Conservation (phyloP, 2,888 invertebrate genomes). For the Agelastica alni region DNA sequence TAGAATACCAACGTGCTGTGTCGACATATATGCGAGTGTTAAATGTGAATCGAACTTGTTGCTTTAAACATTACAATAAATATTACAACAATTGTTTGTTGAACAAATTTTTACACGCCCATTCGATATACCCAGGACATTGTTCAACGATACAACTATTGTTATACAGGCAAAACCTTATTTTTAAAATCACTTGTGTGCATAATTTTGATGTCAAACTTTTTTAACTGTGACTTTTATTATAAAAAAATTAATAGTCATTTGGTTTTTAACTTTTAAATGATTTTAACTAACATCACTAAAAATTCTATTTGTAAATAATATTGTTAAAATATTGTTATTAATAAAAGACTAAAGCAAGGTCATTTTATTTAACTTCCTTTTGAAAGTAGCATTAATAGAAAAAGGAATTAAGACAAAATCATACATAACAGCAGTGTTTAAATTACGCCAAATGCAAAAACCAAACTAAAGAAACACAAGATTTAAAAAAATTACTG, state of each 20-base stretch:
- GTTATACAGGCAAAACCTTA: not conserved
- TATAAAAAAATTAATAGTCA: too few species aligned
- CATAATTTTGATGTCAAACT: not conserved
- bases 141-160: slow-evolving; percentile 11
- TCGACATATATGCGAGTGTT: slow-evolving; percentile 15
- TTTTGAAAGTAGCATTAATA: too few species aligned
- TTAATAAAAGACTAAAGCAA: too few species aligned
- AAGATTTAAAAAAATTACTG: too few species aligned
- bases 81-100: slow-evolving; percentile 18
- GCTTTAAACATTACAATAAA: slow-evolving; percentile 21
- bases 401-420: too few species aligned
- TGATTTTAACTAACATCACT: too few species aligned
- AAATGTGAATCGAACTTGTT: slow-evolving; percentile 17
- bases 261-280: not conserved
- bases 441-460: too few species aligned
- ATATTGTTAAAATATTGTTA: too few species aligned
- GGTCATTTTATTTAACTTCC: too few species aligned
- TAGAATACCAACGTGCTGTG: slow-evolving; percentile 11
- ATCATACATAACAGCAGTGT: too few species aligned
- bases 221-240: not conserved
- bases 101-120: slow-evolving; percentile 20
- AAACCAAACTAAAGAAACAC: too few species aligned
- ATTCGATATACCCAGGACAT: slow-evolving; percentile 14
- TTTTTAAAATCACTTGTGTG: not conserved
- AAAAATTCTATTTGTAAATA: too few species aligned